Base-by-base conservation (phyloP, 2,888 invertebrate genomes). In the Pyralis farinalis region DNA sequence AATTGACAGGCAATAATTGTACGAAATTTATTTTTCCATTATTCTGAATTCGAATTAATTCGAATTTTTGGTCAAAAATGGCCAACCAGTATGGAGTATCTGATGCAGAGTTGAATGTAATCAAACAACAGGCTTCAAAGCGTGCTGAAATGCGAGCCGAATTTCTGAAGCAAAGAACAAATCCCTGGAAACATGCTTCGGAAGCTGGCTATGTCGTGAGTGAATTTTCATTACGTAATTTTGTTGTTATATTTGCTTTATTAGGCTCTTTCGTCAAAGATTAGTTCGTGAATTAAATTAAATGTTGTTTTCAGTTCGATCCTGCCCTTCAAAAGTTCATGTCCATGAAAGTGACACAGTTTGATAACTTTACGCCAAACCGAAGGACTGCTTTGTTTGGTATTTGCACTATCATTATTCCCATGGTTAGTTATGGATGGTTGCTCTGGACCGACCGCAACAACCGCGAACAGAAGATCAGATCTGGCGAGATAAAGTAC, bases 401-500 rank as follows among this genome's bases (percentile, higher is more conserved):
- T 34, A 52, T 93, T 5, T 64, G 82, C 25, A 54, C 85, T 9
- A 61, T 93, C 6, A 64, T 93, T 1, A 27, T 92, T 3, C 93
- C 94, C 0, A 91, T 94, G 65, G 51, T 73, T 4, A 33, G 72
- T 0, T 91, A 88, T 46, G 90, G 90, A 3, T 92, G 90, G 56
- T 44, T 85, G 0, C 33, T 94, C 16, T 90, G 91, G 63, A 67
- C 56, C 0, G 81, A 90, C 0, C 90, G 93, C 62, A 82, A 86
- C 1, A 45, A 54, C 0, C 72, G 85, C 29, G 95, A 96, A 62
- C 51, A 83, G 0, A 60, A 80, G 49, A 92, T 90, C 50, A 91
- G 96, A 46, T 91, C 88, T 35, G 96, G 96, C 16, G 91, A 94
- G 80, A 90, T 96, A 1, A 90, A 92, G 29, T 96, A 96, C 81